Conservation (phyloP, 2,888 invertebrate species). For the Dinocampus coccinellae region DNA sequence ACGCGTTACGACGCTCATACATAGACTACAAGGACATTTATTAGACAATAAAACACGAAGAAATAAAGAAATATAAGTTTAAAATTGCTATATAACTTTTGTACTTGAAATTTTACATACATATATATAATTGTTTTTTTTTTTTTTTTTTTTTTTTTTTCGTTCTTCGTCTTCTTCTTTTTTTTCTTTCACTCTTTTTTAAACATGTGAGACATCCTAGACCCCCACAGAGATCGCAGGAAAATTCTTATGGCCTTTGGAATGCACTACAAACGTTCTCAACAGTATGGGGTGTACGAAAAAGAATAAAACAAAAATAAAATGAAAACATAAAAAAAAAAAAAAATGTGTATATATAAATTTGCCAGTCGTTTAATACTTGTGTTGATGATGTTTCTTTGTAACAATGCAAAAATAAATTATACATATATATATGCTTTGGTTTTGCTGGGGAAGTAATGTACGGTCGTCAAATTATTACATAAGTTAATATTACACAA, state of each 20-base stretch:
- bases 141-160: neutral
- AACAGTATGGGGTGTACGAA: neutral
- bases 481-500: neutral
- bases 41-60: neutral
- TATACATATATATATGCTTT: neutral
- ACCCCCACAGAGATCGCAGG: slow-evolving; percentile 8
- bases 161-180: neutral
- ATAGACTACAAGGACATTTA: slow-evolving; percentile 3
- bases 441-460: neutral
- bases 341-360: too few relatives aligned
- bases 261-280: neutral
- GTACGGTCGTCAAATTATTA: neutral
- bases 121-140: neutral
- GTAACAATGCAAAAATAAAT: neutral
- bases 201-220: neutral
- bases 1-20: neutral
- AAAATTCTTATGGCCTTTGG: neutral
- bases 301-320: neutral
- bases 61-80: neutral
- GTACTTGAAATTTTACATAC: too few relatives aligned
- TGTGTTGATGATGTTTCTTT: neutral
- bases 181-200: neutral
- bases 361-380: neutral
- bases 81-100: neutral
- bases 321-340: neutral